Base-by-base conservation (phyloP, 2,113 vertebrate species). In the Callorhinus ursinus region DNA sequence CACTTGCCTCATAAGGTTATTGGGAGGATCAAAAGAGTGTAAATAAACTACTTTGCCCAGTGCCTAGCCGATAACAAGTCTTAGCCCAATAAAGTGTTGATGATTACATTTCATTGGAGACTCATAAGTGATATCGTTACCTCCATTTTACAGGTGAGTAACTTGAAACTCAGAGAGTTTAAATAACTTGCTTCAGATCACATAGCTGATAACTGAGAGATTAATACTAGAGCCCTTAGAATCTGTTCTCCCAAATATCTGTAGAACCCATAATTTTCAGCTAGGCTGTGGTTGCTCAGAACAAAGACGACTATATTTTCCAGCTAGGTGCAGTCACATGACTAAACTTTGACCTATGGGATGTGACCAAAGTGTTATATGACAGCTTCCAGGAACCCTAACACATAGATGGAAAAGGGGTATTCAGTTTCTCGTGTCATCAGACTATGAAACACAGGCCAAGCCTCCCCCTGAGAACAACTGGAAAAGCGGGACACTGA, bases 231-330 rank as follows among this genome's bases (percentile, higher is more conserved):
- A 71, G 14, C 12, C 53, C 69, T 69, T 28, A 87, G 85, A 7
- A 26, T 79, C 53, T 59, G 26, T 71, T 65, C n/a, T 84, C 59
- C 11, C 69, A 83, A 93, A 39, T 77, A 71, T 9, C 61, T 63
- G 55, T 22, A 85, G 31, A n/a, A 79, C 28, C n/a, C 49, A 69
- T 26, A 42, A 39, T 81, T 65, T 88, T 95, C 57, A 90, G 71
- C 76, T 46, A 12, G 49, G 18, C 71, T 93, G 42, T 33, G 14
- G 9, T 72, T 33, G 49, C 49, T 55, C 84, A 59, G 69, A 85
- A 84, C 77, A 95, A 95, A 95, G 88, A 46, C 65, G 88, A 46
- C 65, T 39, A 0, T 90, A 49, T 49, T 92, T 91, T 42, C 33
- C 31, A 76, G 22, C 26, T 28, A 49, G 51, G 21, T 91, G 39